Percentiles rank a stretch among this genome's conserved stretches.
These are phyloP conservation scores for Bujurquina vittata DNA, from an alignment of 2,113 vertebrate genomes.

Conservation along the genomic window DNA sequence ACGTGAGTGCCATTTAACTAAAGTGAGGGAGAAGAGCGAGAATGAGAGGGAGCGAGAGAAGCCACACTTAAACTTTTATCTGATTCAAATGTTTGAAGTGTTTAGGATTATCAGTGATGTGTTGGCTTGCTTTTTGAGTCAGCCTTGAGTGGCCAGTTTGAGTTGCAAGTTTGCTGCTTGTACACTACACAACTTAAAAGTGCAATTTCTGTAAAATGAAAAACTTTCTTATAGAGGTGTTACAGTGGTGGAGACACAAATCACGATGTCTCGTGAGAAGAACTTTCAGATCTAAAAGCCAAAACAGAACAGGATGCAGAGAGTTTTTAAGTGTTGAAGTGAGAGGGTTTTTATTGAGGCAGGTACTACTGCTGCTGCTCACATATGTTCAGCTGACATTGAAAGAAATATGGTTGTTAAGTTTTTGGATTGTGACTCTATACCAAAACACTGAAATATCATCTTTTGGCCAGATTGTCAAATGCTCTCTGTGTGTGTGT, in stretches of 20 bases:
- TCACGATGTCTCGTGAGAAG: too few species aligned
- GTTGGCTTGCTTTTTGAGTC: not conserved
- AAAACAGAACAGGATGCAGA: too few species aligned
- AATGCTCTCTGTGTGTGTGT: not conserved
- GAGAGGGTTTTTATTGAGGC: not conserved
- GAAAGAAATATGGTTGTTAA: not conserved
- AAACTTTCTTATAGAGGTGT: not conserved
- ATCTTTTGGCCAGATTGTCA: too few species aligned
- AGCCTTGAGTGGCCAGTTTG: not conserved
- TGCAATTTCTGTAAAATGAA: not conserved
- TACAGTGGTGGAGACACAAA: not conserved
- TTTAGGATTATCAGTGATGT: not conserved
- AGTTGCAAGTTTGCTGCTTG: not conserved
- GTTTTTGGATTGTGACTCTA: not conserved
- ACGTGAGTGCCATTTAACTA: not conserved
- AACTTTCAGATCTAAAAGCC: too few species aligned
- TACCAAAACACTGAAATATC: not conserved
- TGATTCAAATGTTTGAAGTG: not conserved
- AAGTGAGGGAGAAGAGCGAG: not conserved
- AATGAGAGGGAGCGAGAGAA: not conserved
- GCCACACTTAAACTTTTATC: not conserved
- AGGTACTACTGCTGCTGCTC: not conserved
- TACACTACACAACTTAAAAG: not conserved
- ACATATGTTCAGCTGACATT: fast-evolving
- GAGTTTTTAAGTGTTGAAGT: not conserved